Evolutionary conservation across 2,888 invertebrate species (phyloP).

Genomic region (Tipula vernalis): DNA sequence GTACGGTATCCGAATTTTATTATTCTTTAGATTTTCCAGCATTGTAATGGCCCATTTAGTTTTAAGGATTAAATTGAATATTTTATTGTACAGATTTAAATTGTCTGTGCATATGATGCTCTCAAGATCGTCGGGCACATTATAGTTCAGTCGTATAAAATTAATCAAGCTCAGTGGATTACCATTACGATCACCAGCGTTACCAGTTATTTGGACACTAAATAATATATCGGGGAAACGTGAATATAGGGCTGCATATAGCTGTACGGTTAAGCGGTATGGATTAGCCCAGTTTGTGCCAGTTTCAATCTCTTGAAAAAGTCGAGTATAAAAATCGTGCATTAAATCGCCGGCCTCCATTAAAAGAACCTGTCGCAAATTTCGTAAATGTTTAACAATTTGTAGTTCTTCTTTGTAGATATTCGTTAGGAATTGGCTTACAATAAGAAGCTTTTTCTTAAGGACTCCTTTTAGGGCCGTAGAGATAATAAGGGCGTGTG

Average conservation of each 20-base stretch:
- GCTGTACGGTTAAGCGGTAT: constrained; percentile 34
- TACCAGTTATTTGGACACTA: constrained; percentile 24
- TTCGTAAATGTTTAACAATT: constrained; percentile 35
- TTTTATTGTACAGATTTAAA: constrained; percentile 28
- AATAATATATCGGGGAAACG: constrained; percentile 32
- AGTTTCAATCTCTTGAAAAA: constrained; percentile 39
- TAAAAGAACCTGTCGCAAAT: constrained; percentile 39
- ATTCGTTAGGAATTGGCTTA: constrained; percentile 38
- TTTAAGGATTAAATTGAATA: constrained; percentile 41
- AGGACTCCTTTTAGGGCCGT: not conserved
- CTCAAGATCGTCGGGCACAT: constrained; percentile 23
- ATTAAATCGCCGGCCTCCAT: constrained; percentile 41
- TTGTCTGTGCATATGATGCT: constrained; percentile 25
- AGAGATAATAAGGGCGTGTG: not conserved
- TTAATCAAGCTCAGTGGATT: constrained; percentile 28
- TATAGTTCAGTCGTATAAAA: constrained; percentile 25
- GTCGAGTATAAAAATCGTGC: constrained; percentile 37
- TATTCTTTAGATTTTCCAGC: constrained; percentile 37
- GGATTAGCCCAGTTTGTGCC: constrained; percentile 36
- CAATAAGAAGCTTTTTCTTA: constrained; percentile 25
- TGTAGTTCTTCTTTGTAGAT: constrained; percentile 38
- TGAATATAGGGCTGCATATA: constrained; percentile 35
- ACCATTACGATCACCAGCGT: constrained; percentile 20
- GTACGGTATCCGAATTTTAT: constrained; percentile 22
- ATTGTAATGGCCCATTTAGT: constrained; percentile 43